Base-by-base conservation (phyloP, 2,113 vertebrate species). In the Macquaria australasica region DNA sequence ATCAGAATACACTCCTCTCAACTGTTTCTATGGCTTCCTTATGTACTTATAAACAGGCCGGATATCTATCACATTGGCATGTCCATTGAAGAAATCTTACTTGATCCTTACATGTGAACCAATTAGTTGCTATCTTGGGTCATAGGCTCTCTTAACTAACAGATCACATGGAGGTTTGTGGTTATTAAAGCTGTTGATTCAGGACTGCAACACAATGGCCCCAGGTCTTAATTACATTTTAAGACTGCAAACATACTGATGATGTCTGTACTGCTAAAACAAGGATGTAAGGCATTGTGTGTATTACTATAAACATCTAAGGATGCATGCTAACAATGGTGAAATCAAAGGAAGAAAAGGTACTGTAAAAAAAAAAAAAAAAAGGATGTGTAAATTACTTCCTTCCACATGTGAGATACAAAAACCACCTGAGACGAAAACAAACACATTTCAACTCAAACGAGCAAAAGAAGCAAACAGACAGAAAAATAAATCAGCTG, bases 371-470 rank as follows among this genome's bases (percentile, higher is more conserved):
- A 9, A 2, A 43, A 43, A 0, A 9, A 21, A 73, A 23, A 9
- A 2, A 43, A 43, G 1, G 59, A 28, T 31, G 41, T 75, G 16
- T 20, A 48, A 50, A 82, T 51, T 6, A 15, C 9, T n/a, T 23
- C 45, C 45, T 62, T 34, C 21, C 16, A 48, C 5, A 34, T 34
- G 34, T 34, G 34, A 34, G 34, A 34, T 34, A 63, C 3, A 34
- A 41, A 39, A 56, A 41, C 2, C 16, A 51, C 4, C 18, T 3
- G 12, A 34, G 5, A 77, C 21, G 15, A 77, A 70, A 76, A 62
- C 25, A 76, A 63, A 31, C 14, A 31, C 18, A 66, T 58, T 73
- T 77, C 31, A 60, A 20, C 16, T 51, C 7, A 34, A 76, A 66
- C 41, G 39, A 60, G 41, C 55, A 31, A 37, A 21, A n/a, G 37